Evolutionary conservation across 2,113 vertebrate species (phyloP).

Genomic region (Pontoporia blainvillei): DNA sequence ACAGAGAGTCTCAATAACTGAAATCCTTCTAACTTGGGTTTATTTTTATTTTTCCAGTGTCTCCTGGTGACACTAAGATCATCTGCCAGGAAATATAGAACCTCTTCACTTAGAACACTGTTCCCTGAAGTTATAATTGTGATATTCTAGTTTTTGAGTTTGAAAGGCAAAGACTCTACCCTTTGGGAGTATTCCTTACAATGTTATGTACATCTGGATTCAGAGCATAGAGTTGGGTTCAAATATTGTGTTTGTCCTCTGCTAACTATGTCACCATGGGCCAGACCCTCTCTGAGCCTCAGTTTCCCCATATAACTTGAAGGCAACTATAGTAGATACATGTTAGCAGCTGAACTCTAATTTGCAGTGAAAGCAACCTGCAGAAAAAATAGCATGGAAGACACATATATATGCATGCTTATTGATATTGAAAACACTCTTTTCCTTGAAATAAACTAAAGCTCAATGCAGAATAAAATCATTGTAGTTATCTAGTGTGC

Average conservation of each 20-base stretch:
- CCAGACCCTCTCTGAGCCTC: neutral
- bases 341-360: neutral
- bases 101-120: neutral
- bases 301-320: neutral
- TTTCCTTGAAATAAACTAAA: conserved; percentile 29
- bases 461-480: conserved; percentile 29
- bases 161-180: neutral
- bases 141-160: neutral
- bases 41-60: neutral
- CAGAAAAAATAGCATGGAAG: neutral
- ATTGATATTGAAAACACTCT: neutral
- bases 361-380: neutral
- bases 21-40: neutral
- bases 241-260: neutral
- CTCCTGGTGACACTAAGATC: neutral
- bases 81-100: neutral
- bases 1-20: neutral
- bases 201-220: neutral
- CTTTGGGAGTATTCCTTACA: neutral
- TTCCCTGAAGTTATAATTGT: neutral
- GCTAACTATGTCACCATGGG: neutral
- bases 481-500: neutral
- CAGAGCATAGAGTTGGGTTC: neutral
- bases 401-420: neutral
- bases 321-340: neutral